Evolutionary conservation across 2,888 invertebrate genomes (phyloP).

Genomic region (Adela reaumurella): DNA sequence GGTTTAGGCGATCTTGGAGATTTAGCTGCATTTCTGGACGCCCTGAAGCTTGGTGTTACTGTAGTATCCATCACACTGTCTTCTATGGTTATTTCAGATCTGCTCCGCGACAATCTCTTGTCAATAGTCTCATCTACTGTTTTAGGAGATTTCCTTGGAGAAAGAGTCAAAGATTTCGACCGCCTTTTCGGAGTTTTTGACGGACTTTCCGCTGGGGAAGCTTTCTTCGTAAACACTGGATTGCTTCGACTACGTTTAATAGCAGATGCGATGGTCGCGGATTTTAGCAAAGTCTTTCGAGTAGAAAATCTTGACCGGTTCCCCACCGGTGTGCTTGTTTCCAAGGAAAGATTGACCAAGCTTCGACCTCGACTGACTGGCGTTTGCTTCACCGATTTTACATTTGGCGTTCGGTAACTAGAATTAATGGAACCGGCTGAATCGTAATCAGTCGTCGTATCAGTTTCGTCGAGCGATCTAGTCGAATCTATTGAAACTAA

Average conservation of each 20-base stretch:
- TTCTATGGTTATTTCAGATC: not conserved
- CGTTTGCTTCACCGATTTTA: not conserved
- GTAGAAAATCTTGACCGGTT: not conserved
- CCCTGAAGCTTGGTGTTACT: not conserved
- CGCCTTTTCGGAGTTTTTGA: not conserved
- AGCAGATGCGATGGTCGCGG: not conserved
- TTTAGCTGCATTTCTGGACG: not conserved
- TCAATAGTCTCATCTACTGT: not conserved
- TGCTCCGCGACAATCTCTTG: not conserved
- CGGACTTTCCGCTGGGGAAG: no score
- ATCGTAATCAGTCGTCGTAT: constrained; percentile 18
- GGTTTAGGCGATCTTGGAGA: no score
- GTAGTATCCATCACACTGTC: not conserved
- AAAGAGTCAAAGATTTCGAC: not conserved
- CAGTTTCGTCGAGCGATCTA: not conserved
- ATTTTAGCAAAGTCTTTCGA: not conserved
- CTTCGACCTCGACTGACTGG: not conserved
- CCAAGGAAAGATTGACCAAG: not conserved
- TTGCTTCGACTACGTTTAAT: not conserved
- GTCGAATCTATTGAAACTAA: constrained; percentile 29
- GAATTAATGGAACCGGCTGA: constrained; percentile 21
- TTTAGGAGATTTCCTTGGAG: not conserved
- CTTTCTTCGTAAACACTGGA: no score
- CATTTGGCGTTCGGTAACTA: constrained; percentile 5
- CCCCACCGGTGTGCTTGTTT: not conserved